Conservation (phyloP, 1,140 invertebrate species). For the Mycetomoellerius zeteki region DNA sequence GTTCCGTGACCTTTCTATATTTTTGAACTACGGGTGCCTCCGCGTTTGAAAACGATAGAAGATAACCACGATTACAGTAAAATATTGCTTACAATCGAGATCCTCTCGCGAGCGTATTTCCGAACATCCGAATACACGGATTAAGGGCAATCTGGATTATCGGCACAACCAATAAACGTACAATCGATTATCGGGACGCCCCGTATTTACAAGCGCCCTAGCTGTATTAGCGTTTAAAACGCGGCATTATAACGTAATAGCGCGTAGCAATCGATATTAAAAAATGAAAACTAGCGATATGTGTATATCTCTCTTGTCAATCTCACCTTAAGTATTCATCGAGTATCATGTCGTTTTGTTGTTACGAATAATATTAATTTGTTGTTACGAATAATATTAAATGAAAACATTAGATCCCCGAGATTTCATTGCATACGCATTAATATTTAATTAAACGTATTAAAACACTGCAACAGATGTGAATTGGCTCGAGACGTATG, state of each 20-base stretch:
- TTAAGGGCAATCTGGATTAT: conserved; percentile 65
- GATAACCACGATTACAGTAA: conserved; percentile 52
- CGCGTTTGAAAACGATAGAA: conserved; percentile 35
- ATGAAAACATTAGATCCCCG: not conserved
- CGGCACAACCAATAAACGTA: conserved; percentile 55
- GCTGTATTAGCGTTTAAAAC: conserved; percentile 43
- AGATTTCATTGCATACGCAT: not conserved
- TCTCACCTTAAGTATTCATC: not conserved
- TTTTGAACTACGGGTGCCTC: conserved; percentile 3
- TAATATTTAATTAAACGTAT: conserved; percentile 42
- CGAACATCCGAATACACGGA: conserved; percentile 46
- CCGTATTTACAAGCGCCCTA: conserved; percentile 55
- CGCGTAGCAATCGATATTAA: not conserved
- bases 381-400: not conserved
- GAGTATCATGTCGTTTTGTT: not conserved
- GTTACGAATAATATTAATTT: not conserved
- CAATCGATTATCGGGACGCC: conserved; percentile 55
- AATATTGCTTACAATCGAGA: conserved; percentile 57
- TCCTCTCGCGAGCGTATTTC: conserved; percentile 47
- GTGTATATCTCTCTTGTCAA: not conserved
- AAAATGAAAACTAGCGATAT: conserved; percentile 26
- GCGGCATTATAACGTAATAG: conserved; percentile 38
- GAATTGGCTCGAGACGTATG: not conserved
- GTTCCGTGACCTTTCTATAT: conserved; percentile 39
- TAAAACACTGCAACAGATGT: conserved; percentile 1